Evolutionary conservation across 1,140 invertebrate species (phyloP), one percentile per base, ranked within the genome.

Genomic region (Bombus impatiens): DNA sequence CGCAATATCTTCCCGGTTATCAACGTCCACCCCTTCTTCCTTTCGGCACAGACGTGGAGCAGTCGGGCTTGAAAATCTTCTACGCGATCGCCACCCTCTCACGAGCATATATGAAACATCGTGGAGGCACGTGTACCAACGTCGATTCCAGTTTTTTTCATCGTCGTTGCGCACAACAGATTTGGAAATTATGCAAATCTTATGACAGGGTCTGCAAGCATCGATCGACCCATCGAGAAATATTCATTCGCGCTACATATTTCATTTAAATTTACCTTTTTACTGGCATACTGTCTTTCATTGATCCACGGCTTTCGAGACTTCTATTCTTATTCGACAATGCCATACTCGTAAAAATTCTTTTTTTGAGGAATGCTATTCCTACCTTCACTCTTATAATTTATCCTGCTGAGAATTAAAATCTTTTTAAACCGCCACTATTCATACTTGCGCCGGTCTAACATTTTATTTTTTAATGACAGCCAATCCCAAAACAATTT

Each of bases 101-200:
- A 13, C n/a, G 37, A 37, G 78, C 37, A 25, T 77, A 13, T 70
- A 76, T 59, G 18, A 59, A 62, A 65, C 65, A 40, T 8, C 37
- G 15, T n/a, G 42, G 13, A n/a, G 35, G 35, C 47, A 65, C 62
- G 82, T 68, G 42, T 79, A 90, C 86, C 83, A 88, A 88, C 90
- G 89, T 90, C 91, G 84, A 83, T 88, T 91, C 90, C 82, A 90
- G 91, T 88, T 91, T 44, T 88, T 82, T 85, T 92, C 91, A 89
- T 90, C 83, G 87, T 71, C 86, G 83, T 88, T 87, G 84, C 87
- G 88, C 82, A 87, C 89, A 88, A 89, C 88, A 89, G 90, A 94
- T 94, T 94, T 86, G 90, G 91, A 93, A 94, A 94, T 94, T 94
- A 94, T 94, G 93, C 91, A 94, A 94, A 94, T 94, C 87, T 88